Base-by-base conservation (phyloP, 2,888 invertebrate species). In the Limenitis camilla region DNA sequence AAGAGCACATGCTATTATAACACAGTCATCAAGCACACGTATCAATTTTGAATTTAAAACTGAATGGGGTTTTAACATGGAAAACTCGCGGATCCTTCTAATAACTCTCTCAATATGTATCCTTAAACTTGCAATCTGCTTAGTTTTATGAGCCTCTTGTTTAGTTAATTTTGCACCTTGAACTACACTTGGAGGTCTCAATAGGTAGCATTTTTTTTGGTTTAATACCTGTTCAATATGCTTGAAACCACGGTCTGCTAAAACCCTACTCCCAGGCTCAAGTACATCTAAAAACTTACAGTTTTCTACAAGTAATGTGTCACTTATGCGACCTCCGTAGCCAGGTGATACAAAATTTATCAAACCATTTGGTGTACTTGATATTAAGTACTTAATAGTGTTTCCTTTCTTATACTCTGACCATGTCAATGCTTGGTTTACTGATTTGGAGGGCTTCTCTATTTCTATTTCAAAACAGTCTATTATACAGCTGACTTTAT, bases 81-180 rank as follows among this genome's bases (percentile, higher is more conserved):
- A 32, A 49, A 62, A 64, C 47, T 61, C 62, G 6, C 59, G 33
- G 40, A 62, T 42, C 5, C 58, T 55, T 19, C 61, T n/a, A 32
- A 63, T 62, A 0, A 60, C 59, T 28, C 61, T n/a, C 30, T 65
- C 62, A 10, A 62, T 38, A 36, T 65, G 55, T 5, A 63, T 61
- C n/a, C 63, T 40, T 33, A 64, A 52, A 29, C 60, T 60, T 10
- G 61, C 62, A n/a, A 62, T 60, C 46, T 57, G 50, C 55, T 64
- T 61, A n/a, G 63, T 64, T 59, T 53, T 7, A 29, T 40, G 40
- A 40, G n/a, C 40, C 29, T 28, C 40, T n/a, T 28, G 8, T 45
- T 53, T 2, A 43, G 58, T 50, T 64, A 9, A 47, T 60, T 58
- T 8, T 36, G 27, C 8, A 54, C 59, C 36, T 42, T 35, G 40